A percentile compares a stretch with the other conserved stretches of the same genome.
phyloP scores from a whole-genome alignment of 92 coral and sea anemone genomes.

The Blastomussa wellsi region DNA sequence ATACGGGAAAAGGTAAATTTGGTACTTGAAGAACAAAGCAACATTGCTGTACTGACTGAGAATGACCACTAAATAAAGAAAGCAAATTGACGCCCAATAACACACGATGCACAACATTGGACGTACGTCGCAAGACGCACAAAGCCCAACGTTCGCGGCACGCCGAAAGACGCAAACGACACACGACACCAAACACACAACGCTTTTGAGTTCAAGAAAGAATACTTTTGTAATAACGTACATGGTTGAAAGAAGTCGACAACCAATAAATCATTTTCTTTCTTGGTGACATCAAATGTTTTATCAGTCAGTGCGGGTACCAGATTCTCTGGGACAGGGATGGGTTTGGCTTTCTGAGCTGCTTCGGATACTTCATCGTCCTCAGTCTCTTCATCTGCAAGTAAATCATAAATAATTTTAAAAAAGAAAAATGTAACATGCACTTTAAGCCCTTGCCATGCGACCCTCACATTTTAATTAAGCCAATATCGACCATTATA shows the following conservation, averaged over 20 bases:
- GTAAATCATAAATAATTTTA: neutral
- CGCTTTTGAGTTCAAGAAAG: neutral
- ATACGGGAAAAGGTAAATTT: neutral
- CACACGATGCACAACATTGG: no score
- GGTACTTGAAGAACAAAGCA: neutral
- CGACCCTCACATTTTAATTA: no score
- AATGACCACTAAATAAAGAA: no score
- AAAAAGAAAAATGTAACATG: neutral
- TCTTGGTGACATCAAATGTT: conserved; percentile 71
- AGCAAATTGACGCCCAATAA: no score
- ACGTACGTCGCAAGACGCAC: no score
- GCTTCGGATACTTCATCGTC: conserved; percentile 93
- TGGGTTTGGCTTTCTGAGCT: conserved; percentile 51
- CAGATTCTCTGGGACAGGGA: conserved; percentile 52
- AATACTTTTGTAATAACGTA: conserved; percentile 29
- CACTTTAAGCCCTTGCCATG: no score
- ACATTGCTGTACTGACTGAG: no score
- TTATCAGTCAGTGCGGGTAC: conserved; percentile 95
- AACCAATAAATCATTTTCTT: conserved; percentile 65
- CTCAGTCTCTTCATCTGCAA: conserved; percentile 88
- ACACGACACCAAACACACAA: no score
- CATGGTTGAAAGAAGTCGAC: conserved; percentile 91
- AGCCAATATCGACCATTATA: no score
- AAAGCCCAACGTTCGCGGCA: no score
- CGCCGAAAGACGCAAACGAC: no score